Base-by-base conservation (phyloP, 1,140 invertebrate genomes). In the Camponotus vicinus region DNA sequence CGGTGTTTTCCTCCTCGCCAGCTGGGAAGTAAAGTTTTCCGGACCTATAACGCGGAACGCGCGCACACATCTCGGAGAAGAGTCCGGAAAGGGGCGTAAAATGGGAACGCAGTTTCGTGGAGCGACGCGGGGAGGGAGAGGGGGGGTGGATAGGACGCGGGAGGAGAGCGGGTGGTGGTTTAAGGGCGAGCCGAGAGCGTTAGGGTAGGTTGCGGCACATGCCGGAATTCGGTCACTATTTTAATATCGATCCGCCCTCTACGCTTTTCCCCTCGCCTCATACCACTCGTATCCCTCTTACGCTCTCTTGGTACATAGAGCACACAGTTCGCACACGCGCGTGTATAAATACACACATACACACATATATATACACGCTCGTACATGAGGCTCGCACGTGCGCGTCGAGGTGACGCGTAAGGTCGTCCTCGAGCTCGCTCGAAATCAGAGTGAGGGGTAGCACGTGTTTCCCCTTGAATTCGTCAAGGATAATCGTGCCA, bases 211-310 rank as follows among this genome's bases (percentile, higher is more conserved):
- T 93, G 92, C 88, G 91, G 90, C 85, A 86, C 90, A 52, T 52
- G 89, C 87, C 91, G 94, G 92, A 95, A 95, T 95, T 95, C 95
- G 95, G 95, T 95, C 94, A 95, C 95, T 94, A 95, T 95, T 95
- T 95, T 95, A 94, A 93, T 94, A 95, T 95, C 94, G 95, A 95
- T 95, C 94, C 91, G 89, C 80, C 90, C 87, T 75, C 79, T 40
- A 32, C 69, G 57, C 69, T 61, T 61, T 71, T 69, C 79, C 67
- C 69, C 67, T 55, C 66, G n/a, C 59, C 67, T 49, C 45, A 45
- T 37, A 52, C 79, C 40, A 49, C 64, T n/a, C 64, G n/a, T 55
- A 42, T 49, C 64, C 64, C 80, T 42, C 79, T 77, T 57, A 40
- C 18, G 27, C 69, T 49, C 79, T 61, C 69, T 83, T 83, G 79